Percentiles rank a stretch among this genome's conserved stretches.
Conservation (phyloP, 1,140 invertebrate genomes). For the Sycobia sp. region DNA sequence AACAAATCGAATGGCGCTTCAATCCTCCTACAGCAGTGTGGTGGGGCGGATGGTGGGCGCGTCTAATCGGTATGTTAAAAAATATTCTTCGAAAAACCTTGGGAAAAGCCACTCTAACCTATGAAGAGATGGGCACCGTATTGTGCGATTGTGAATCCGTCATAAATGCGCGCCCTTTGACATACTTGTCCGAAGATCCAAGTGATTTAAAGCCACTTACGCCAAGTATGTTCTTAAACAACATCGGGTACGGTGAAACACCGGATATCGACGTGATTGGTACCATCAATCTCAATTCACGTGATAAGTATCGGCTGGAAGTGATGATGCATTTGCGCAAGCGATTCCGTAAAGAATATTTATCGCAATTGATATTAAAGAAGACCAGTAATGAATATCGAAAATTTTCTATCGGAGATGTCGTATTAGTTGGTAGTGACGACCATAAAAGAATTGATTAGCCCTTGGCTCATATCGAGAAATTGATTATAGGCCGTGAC, state of each 20-base stretch:
- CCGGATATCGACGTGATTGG: slow-evolving; percentile 39
- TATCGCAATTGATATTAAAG: slow-evolving; percentile 8
- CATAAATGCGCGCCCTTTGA: slow-evolving; percentile 45
- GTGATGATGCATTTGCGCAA: slow-evolving; percentile 33
- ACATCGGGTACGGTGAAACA: slow-evolving; percentile 39
- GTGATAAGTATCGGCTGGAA: slow-evolving; percentile 28
- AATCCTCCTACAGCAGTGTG: slow-evolving; percentile 49
- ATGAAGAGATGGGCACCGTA: slow-evolving; percentile 43
- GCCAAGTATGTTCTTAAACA: slow-evolving; percentile 36
- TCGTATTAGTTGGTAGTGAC: slow-evolving; percentile 1
- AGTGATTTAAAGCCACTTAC: not conserved
- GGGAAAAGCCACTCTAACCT: slow-evolving; percentile 38
- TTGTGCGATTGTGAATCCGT: slow-evolving; percentile 40
- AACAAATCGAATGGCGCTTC: slow-evolving; percentile 49
- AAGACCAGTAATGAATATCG: not conserved
- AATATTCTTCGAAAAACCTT: slow-evolving; percentile 36
- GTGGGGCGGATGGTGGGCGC: slow-evolving; percentile 49
- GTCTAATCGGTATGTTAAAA: slow-evolving; percentile 43
- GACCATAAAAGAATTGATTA: slow-evolving; percentile 11
- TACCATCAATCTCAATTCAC: slow-evolving; percentile 28
- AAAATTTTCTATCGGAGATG: not conserved
- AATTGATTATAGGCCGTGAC: not conserved
- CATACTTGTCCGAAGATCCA: slow-evolving; percentile 20
- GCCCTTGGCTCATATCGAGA: not conserved
- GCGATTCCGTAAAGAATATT: slow-evolving; percentile 40